Percentiles rank a stretch among this genome's conserved stretches.
Conservation (phyloP, 2,797 vertebrate species). For the Falco rusticolus region DNA sequence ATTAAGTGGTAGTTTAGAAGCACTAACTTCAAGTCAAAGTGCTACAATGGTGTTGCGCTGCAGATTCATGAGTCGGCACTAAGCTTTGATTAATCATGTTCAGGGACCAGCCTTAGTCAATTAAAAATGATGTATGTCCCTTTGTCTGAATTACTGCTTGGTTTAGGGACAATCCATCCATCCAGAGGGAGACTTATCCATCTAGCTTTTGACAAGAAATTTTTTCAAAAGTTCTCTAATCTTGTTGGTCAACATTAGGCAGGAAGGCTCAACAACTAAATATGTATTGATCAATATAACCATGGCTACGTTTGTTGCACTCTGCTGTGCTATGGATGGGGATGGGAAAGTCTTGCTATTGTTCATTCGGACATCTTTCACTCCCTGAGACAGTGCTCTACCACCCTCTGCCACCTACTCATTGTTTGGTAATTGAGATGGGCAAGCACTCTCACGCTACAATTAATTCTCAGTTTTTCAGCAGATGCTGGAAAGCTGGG, state of each 20-base stretch:
- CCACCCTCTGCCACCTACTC: not conserved
- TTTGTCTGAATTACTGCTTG: slow-evolving; percentile 70
- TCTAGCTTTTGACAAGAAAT: slow-evolving; percentile 75
- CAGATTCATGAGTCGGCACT: slow-evolving; percentile 76
- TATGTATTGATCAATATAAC: slow-evolving; percentile 68
- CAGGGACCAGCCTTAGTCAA: slow-evolving; percentile 77
- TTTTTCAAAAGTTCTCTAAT: slow-evolving; percentile 61
- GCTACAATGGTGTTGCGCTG: slow-evolving; percentile 45
- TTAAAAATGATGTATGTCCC: slow-evolving; percentile 88
- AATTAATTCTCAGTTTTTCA: slow-evolving; percentile 31
- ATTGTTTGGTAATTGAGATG: slow-evolving; percentile 4
- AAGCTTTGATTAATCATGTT: slow-evolving; percentile 77
- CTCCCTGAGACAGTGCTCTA: not conserved
- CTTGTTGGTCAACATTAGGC: slow-evolving; percentile 70
- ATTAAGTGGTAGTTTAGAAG: slow-evolving; percentile 72
- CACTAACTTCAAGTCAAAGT: slow-evolving; percentile 65
- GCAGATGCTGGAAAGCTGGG: not conserved
- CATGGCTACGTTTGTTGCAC: slow-evolving; percentile 6
- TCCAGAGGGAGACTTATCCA: slow-evolving; percentile 76
- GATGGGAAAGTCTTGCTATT: not conserved
- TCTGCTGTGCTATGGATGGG: not conserved
- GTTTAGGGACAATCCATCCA: slow-evolving; percentile 79
- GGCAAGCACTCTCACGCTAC: not conserved
- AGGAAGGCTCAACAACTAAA: slow-evolving; percentile 62
- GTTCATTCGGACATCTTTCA: not conserved